Evolutionary conservation across 2,888 invertebrate species (phyloP), one percentile per base, ranked within the genome.

Genomic region (Cheilosia scutellata): DNA sequence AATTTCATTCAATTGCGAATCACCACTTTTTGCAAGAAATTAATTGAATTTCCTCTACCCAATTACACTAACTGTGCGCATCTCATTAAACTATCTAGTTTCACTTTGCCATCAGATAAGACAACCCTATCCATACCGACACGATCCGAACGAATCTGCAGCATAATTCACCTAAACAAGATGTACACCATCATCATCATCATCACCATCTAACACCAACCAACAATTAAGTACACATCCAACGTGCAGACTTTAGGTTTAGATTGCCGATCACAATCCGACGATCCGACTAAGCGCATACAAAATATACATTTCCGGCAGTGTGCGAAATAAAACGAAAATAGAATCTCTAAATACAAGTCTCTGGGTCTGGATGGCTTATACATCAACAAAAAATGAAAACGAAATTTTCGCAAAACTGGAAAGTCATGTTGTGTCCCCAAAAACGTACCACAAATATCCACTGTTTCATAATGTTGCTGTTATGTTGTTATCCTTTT

Each of bases 401-500:
- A 51, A 44, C 25, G n/a, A 82, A 70, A 53, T 27, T 66, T 74
- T 66, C 62, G 53, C 60, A 27, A 31, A 31, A 66, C 68, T 75
- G 49, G 68, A 65, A 49, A 40, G 47, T 37, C 27, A 63, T 5
- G 25, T 3, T 37, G 37, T 4, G 11, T 11, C 11, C 37, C 25
- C 51, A 57, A 44, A 49, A 62, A 87, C 87, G 78, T 87, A 87
- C 87, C 87, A 82, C 82, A 74, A 47, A 47, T 70, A 78, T 87
- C 87, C 77, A 84, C 62, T 65, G 80, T 80, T 71, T 84, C 84
- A 84, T 84, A 44, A 40, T 84, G 40, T 0, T 44, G 49, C 20
- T 47, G 37, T 2, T 63, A 37, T 29, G n/a, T 29, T 47, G 47
- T 20, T 16, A 20, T 57, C 60, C 57, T 9, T 47, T 55, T 75